phyloP scores from a whole-genome alignment of 2,797 vertebrate species.

The Danio albolineatus region DNA sequence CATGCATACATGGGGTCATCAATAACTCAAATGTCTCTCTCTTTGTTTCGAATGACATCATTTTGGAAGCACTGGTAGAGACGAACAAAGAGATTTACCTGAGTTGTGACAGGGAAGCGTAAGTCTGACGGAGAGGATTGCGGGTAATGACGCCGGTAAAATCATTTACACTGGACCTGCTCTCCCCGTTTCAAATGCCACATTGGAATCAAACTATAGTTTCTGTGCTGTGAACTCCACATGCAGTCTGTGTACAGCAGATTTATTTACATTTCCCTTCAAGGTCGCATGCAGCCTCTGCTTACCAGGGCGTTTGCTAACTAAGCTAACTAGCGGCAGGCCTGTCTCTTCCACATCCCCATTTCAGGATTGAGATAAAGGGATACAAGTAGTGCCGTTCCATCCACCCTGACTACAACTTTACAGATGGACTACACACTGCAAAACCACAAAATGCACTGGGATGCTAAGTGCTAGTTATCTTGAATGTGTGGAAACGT shows the following conservation, averaged over 20 bases:
- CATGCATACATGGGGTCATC: conserved; percentile 24
- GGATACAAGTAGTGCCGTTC: conserved; percentile 20
- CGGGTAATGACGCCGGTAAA: conserved; percentile 39
- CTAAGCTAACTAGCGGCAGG: conserved; percentile 7
- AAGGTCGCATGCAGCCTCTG: conserved; percentile 35
- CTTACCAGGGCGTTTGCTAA: conserved; percentile 18
- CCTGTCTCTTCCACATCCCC: conserved; percentile 16
- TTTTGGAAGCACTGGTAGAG: conserved; percentile 67
- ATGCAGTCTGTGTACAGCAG: conserved; percentile 37
- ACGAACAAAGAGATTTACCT: conserved; percentile 73
- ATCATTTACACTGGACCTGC: not conserved
- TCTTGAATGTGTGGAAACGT: conserved; percentile 58
- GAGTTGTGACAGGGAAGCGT: conserved; percentile 74
- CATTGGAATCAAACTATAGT: not conserved
- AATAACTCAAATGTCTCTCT: conserved; percentile 37
- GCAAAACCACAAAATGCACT: conserved; percentile 56
- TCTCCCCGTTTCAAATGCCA: conserved; percentile 21
- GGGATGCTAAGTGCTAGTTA: conserved; percentile 60
- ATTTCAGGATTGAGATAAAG: not conserved
- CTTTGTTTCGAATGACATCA: conserved; percentile 53
- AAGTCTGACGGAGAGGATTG: conserved; percentile 45
- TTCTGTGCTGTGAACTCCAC: conserved; percentile 32
- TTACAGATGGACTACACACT: conserved; percentile 46
- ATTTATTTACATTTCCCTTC: conserved; percentile 33
- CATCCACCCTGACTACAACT: conserved; percentile 33